phyloP scores from a whole-genome alignment of 1,140 invertebrate species.

The Samia ricini region DNA sequence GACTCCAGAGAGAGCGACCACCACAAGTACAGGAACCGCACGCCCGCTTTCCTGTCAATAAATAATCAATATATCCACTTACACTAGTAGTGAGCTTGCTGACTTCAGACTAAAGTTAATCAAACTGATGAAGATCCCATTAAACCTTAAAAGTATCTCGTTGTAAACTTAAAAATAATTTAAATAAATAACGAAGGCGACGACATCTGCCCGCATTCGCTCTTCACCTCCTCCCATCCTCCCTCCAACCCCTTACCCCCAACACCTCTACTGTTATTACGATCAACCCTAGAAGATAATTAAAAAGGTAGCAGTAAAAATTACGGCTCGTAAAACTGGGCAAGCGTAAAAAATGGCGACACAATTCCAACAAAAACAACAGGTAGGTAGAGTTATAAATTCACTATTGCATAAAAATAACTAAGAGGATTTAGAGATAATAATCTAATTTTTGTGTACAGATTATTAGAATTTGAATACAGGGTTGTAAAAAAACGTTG shows the following conservation, averaged over 20 bases:
- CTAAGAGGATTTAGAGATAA: not conserved
- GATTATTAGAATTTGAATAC: not conserved
- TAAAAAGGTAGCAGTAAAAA: not conserved
- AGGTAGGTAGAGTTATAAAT: not conserved
- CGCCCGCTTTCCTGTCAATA: constrained; percentile 78
- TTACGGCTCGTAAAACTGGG: not conserved
- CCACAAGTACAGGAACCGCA: constrained; percentile 84
- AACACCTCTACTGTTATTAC: not conserved
- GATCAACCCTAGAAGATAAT: not conserved
- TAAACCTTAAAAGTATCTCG: not conserved
- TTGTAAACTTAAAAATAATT: not conserved
- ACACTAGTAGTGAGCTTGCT: too few relatives aligned
- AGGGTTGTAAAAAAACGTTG: too few relatives aligned
- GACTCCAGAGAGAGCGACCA: constrained; percentile 86
- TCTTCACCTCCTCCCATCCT: too few relatives aligned
- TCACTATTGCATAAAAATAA: not conserved
- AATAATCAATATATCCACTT: not conserved
- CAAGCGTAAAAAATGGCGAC: constrained; percentile 7
- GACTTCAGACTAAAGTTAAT: not conserved
- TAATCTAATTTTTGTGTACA: not conserved
- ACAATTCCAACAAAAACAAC: not conserved
- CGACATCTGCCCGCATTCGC: too few relatives aligned
- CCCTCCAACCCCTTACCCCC: too few relatives aligned
- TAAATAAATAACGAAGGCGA: not conserved
- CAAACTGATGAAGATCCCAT: not conserved